Evolutionary conservation across 2,113 vertebrate species (phyloP).

Genomic region (Amazona guildingii): DNA sequence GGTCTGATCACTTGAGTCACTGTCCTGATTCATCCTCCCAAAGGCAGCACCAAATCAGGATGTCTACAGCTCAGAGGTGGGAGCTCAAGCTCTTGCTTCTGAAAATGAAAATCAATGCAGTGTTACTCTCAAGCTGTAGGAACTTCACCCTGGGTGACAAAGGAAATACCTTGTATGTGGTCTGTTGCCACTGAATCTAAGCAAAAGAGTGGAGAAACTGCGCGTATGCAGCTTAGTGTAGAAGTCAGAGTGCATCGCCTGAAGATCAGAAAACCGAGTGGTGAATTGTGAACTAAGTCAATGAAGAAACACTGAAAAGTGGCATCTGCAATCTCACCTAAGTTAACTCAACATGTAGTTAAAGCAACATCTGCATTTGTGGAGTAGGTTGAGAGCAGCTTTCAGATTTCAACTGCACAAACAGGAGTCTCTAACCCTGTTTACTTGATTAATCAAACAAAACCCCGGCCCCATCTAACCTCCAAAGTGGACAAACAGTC

Average conservation of each 20-base stretch:
- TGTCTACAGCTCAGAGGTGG: neutral
- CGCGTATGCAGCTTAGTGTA: accelerated
- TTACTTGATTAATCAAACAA: neutral
- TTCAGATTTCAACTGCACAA: neutral
- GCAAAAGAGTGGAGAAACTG: neutral
- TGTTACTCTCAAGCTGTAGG: neutral
- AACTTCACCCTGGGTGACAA: neutral
- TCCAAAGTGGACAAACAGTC: neutral
- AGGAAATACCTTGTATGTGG: neutral
- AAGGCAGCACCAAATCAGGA: neutral
- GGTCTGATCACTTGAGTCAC: neutral
- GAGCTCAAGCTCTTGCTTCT: neutral
- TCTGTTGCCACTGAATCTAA: neutral
- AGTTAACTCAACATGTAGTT: neutral
- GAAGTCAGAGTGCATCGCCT: neutral
- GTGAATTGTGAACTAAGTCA: neutral
- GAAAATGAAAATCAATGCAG: neutral
- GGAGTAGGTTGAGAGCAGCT: neutral
- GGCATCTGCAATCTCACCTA: neutral
- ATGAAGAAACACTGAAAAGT: neutral
- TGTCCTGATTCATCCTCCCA: constrained; percentile 41
- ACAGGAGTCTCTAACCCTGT: neutral
- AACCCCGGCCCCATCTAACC: neutral
- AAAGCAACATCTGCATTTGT: neutral
- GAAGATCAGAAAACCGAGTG: neutral